Evolutionary conservation across 2,113 vertebrate genomes (phyloP), one percentile per base, ranked within the genome.

Genomic region (Lophotis ruficrista): DNA sequence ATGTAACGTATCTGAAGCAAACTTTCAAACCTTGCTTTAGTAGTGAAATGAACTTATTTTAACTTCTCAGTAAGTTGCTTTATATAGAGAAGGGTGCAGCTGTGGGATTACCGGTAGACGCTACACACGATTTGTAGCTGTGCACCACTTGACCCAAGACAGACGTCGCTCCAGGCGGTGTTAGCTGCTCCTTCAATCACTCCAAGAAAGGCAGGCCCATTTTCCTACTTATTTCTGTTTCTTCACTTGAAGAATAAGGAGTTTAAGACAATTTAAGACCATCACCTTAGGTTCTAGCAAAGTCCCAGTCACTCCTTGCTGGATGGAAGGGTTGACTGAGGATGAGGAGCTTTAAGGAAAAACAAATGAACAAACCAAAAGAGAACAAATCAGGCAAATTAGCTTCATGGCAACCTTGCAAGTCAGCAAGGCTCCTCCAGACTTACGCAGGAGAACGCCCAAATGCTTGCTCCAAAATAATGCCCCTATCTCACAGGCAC

Each of bases 121-220:
- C 28, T 83, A n/a, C 27, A 27, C 27, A 60, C 2, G 1, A 35
- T 70, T 33, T 27, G 56, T n/a, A 64, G 80, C 47, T 54, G 12
- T 81, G 64, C 35, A 80, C 28, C 51, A 22, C 64, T 30, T 68
- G 84, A 76, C 28, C 64, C 12, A 20, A 83, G 88, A 45, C 2
- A 4, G 48, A 76, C 0, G 0, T 56, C 0, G 0, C 33, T 69
- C 20, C 70, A 47, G 61, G 75, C 62, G 53, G 30, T 9, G 41
- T 75, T 65, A 65, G 35, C n/a, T 70, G 15, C 51, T 89, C 72
- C 56, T 87, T 86, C 37, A 13, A 37, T 81, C 76, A 64, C 23
- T 53, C 71, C 41, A 31, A 73, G 33, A 92, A 83, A 50, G 43
- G 23, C 58, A 94, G 25, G 12, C 7, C 24, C 38, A 8, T 73